Conservation (phyloP, 2,888 invertebrate species). For the Cryptocheilus praepositus region DNA sequence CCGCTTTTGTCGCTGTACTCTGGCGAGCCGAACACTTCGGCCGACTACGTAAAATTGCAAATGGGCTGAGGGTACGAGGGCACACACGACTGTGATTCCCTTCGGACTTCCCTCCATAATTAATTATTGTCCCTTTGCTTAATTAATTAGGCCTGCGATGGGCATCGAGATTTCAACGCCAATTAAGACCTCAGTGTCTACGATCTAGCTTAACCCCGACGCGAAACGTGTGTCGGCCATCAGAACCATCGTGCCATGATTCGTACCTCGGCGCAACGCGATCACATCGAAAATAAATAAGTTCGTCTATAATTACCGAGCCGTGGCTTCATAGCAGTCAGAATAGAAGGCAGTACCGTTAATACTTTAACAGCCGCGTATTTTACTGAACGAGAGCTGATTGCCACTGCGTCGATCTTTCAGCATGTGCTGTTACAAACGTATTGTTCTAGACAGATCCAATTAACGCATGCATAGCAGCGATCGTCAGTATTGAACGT, state of each 20-base stretch:
- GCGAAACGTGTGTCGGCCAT: constrained; percentile 52
- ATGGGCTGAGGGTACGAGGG: not conserved
- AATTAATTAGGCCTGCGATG: constrained; percentile 72
- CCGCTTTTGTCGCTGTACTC: not conserved
- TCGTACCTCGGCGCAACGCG: not conserved
- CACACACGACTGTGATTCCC: constrained; percentile 35
- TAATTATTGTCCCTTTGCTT: constrained; percentile 65
- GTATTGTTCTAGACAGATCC: too few species aligned
- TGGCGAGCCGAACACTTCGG: too few species aligned
- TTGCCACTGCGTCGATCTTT: too few species aligned
- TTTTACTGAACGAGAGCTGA: too few species aligned
- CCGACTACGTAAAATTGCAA: not conserved
- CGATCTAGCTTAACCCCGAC: constrained; percentile 46
- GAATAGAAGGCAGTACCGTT: too few species aligned
- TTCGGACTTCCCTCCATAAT: constrained; percentile 56
- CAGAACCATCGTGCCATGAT: constrained; percentile 15
- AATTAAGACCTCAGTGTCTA: constrained; percentile 68
- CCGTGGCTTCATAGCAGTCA: too few species aligned
- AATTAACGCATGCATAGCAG: too few species aligned
- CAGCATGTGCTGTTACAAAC: too few species aligned
- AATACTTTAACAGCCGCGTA: too few species aligned
- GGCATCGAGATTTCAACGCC: constrained; percentile 59
- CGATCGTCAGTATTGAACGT: too few species aligned
- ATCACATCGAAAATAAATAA: constrained; percentile 11
- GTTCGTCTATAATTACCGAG: too few species aligned